Percentiles rank a stretch among this genome's conserved stretches.
phyloP scores from a whole-genome alignment of 2,888 invertebrate genomes.

The Drosophila falleni region DNA sequence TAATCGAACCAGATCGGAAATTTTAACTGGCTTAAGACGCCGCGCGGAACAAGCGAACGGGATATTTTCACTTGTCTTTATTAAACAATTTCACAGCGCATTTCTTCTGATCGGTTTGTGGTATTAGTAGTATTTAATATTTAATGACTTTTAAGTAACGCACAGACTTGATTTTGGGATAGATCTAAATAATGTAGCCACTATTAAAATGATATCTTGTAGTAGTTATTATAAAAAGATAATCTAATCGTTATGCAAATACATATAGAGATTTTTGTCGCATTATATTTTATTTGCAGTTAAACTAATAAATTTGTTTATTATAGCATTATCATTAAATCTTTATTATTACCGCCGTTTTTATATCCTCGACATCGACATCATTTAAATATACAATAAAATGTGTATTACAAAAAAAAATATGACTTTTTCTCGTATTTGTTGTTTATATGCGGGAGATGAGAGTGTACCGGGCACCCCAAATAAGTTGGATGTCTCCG shows the following conservation, averaged over 20 bases:
- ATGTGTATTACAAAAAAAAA: constrained; percentile 48
- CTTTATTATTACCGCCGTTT: constrained; percentile 45
- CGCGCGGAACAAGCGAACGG: too few species aligned
- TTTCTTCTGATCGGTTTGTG: too few species aligned
- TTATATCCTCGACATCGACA: constrained; percentile 39
- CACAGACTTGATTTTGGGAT: too few species aligned
- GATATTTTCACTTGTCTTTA: too few species aligned
- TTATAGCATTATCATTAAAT: constrained; percentile 52
- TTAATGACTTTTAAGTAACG: background rate
- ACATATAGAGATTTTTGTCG: background rate
- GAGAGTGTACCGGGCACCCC: constrained; percentile 9
- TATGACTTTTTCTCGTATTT: constrained; percentile 23
- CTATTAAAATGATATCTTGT: background rate
- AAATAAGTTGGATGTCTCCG: constrained; percentile 12
- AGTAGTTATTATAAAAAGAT: background rate
- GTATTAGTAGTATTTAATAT: background rate
- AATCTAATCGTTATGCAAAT: background rate
- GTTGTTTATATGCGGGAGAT: constrained; percentile 30
- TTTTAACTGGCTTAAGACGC: too few species aligned
- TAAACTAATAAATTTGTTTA: constrained; percentile 25
- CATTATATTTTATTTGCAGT: background rate
- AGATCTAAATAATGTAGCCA: background rate
- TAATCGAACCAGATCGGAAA: too few species aligned
- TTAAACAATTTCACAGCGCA: too few species aligned
- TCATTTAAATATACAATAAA: constrained; percentile 61